Evolutionary conservation across 1,140 invertebrate species (phyloP).

Genomic region (Drosophila baimaii): DNA sequence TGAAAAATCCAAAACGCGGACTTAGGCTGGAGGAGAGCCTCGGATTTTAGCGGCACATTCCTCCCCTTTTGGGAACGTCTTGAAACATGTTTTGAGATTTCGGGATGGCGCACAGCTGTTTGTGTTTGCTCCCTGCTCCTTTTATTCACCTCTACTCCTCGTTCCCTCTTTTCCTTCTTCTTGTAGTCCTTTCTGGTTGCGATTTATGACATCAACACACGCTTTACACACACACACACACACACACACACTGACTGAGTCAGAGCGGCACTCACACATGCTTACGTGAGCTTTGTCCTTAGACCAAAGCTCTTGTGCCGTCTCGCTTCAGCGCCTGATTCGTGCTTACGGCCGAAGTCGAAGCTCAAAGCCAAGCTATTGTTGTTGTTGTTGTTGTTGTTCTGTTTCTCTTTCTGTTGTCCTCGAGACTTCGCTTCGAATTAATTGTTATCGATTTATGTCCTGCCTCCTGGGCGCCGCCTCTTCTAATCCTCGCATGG

Average conservation of each 20-base stretch:
- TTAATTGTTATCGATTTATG: constrained; percentile 71
- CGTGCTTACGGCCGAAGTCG: constrained; percentile 47
- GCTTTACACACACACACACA: constrained; percentile 37
- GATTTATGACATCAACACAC: constrained; percentile 78
- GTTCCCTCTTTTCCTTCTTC: constrained; percentile 7
- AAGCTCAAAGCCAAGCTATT: constrained; percentile 14
- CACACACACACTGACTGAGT: constrained; percentile 24
- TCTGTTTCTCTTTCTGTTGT: constrained; percentile 16
- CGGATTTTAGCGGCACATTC: constrained; percentile 49
- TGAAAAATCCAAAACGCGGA: constrained; percentile 56
- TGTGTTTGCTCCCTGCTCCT: constrained; percentile 39
- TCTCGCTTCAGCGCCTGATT: constrained; percentile 50
- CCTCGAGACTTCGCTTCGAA: constrained; percentile 17
- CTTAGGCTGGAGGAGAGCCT: constrained; percentile 29
- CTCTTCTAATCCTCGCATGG: background rate
- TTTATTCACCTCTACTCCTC: background rate
- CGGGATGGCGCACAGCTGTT: constrained; percentile 45
- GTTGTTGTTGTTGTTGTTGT: constrained; percentile 30
- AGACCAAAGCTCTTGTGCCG: constrained; percentile 52
- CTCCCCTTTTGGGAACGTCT: constrained; percentile 49
- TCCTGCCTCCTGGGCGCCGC: constrained; percentile 10
- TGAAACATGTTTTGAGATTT: constrained; percentile 70
- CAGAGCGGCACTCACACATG: constrained; percentile 6
- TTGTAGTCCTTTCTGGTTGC: constrained; percentile 10
- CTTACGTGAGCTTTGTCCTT: constrained; percentile 64